phyloP scores from a whole-genome alignment of 2,113 vertebrate species.

The Neofelis nebulosa region DNA sequence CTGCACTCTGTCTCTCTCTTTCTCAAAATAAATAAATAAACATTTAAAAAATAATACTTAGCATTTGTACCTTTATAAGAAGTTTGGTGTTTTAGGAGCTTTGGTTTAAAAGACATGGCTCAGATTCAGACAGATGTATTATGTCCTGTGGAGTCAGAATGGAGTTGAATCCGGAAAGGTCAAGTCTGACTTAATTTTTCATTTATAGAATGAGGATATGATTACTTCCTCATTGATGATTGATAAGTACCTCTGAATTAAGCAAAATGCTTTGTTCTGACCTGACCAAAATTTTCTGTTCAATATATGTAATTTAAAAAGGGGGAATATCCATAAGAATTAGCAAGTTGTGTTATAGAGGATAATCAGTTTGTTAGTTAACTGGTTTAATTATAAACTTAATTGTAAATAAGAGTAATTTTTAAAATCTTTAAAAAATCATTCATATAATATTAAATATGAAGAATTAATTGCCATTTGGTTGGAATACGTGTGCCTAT shows the following conservation, averaged over 20 bases:
- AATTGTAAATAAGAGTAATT: conserved; percentile 4
- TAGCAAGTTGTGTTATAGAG: background rate
- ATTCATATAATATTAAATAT: background rate
- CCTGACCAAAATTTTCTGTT: background rate
- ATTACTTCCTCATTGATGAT: background rate
- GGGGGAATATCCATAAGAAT: background rate
- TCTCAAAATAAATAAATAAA: no score
- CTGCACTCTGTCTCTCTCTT: no score
- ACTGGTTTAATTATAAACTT: background rate
- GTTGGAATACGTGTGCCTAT: background rate
- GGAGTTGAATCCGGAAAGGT: background rate
- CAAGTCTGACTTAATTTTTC: background rate
- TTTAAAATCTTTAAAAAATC: background rate
- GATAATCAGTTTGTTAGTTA: background rate
- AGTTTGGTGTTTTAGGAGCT: background rate
- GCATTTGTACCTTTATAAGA: background rate
- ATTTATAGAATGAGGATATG: background rate
- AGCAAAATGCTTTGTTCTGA: background rate
- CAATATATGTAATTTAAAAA: background rate
- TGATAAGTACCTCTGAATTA: background rate
- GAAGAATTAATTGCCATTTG: background rate
- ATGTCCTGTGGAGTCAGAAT: background rate
- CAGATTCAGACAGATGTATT: background rate
- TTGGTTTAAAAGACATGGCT: background rate
- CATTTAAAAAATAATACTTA: background rate